Base-by-base conservation (phyloP, 2,797 vertebrate genomes). In the Aulostomus chinensis region DNA sequence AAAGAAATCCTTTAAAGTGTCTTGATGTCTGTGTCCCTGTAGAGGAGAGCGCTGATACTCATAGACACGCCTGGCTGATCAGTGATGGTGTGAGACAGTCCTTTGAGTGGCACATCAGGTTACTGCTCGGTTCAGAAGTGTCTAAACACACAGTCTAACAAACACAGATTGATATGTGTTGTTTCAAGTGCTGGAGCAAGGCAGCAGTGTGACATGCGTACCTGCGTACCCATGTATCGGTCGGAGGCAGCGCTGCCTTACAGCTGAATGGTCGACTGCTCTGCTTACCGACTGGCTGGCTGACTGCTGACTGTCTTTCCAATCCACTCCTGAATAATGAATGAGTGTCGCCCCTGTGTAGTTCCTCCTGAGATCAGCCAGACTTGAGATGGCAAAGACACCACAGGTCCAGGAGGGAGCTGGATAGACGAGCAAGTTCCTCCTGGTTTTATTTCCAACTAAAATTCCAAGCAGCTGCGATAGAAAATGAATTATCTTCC, bases 271-370 rank as follows among this genome's bases (percentile, higher is more conserved):
- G 34, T 47, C 22, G 21, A 20, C 42, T 60, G 56, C 36, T 43
- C 40, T 32, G 30, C 32, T 33, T 15, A 0, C 36, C 34, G 51
- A 29, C 35, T 51, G 12, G 16, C 53, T 35, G 37, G 4, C 6
- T 7, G 46, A 64, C 53, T 7, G 45, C 45, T 49, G 58, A 50
- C 58, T 52, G 61, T 34, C 61, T 50, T 60, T 46, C 33, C 48
- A 24, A 28, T 56, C 58, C 16, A 10, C 34, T 69, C 52, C 42
- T 80, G 69, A 80, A 80, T 78, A 76, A 77, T 72, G 55, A 66
- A 73, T 71, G 37, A 22, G 14, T 46, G 63, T 53, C 63, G 56
- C 51, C 40, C 41, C 35, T 33, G 50, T 47, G 28, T 12, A n/a
- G 55, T 52, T 46, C 46, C 52, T 58, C 15, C 39, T 34, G 59